Evolutionary conservation across 2,888 invertebrate genomes (phyloP).

Genomic region (Nomada ferruginata): DNA sequence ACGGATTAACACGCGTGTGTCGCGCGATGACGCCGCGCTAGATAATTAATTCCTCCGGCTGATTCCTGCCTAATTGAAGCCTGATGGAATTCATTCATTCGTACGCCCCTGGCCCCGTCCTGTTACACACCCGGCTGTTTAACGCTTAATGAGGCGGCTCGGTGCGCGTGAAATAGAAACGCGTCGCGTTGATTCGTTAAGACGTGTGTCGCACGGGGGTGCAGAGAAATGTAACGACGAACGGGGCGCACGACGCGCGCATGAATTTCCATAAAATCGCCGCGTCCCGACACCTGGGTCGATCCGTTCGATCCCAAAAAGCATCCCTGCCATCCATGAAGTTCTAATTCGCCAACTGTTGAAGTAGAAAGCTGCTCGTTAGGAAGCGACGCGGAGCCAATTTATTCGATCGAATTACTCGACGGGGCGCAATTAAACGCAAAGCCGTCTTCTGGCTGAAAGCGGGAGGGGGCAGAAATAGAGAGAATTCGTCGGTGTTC

Average conservation of each 20-base stretch:
- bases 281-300: slow-evolving; percentile 18
- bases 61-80: slow-evolving; percentile 55
- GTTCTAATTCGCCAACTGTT: slow-evolving; percentile 24
- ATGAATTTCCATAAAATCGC: slow-evolving; percentile 25
- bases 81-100: slow-evolving; percentile 27
- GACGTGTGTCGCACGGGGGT: not conserved
- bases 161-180: not conserved
- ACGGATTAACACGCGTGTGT: slow-evolving; percentile 48
- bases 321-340: slow-evolving; percentile 17
- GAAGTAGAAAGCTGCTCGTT: slow-evolving; percentile 50
- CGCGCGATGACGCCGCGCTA: slow-evolving; percentile 20
- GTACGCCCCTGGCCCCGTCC: not conserved
- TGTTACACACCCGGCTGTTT: not conserved
- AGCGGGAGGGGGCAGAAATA: not conserved
- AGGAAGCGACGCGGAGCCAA: slow-evolving; percentile 47
- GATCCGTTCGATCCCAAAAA: slow-evolving; percentile 18
- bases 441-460: slow-evolving; percentile 4
- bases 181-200: not conserved
- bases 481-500: slow-evolving; percentile 1
- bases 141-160: slow-evolving; percentile 24
- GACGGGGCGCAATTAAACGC: slow-evolving; percentile 46
- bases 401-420: slow-evolving; percentile 55
- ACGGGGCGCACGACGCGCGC: not conserved
- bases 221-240: not conserved
- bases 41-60: slow-evolving; percentile 61